Base-by-base conservation (phyloP, 2,113 vertebrate genomes). In the Oncorhynchus gorbuscha region DNA sequence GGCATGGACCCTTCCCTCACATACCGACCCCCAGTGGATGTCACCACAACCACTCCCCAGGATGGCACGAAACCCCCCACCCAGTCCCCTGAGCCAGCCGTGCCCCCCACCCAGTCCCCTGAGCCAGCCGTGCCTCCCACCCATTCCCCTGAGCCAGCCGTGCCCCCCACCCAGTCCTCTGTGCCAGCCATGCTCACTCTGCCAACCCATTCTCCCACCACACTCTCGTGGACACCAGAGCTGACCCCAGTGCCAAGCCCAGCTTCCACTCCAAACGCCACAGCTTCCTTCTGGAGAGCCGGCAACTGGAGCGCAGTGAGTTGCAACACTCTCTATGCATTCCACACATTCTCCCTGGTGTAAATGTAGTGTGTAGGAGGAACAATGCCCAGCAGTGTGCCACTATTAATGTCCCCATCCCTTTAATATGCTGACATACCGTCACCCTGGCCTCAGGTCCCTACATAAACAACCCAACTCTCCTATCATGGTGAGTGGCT, bases 241-340 rank as follows among this genome's bases (percentile, higher is more conserved):
- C 76, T 74, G 55, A 76, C 78, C 48, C 72, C 77, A 12, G 72
- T 72, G 69, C 73, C 49, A 73, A 62, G 70, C 79, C 70, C 81
- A 32, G 13, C 72, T 51, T 75, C 78, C 22, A 45, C 81, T 13
- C 77, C 66, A 3, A 68, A 48, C 30, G 22, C 77, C 9, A 28
- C 59, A 3, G 49, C 71, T 20, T 89, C 93, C 83, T 89, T 88
- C 91, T 99, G 98, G 97, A 91, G 93, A 76, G 86, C 93, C 0
- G 93, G 96, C 9, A 94, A 93, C 91, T 99, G 98, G 98, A 98
- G 95, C 0, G 74, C 94, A 86, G 98, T 95, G 88, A 48, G 96
- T 95, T 71, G 51, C 51, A 55, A 14, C 5, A 55, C 16, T 55
- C 51, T 55, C 16, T 18, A 55, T 62, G 20, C 18, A 62, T 22